These are phyloP conservation scores for Hiodon tergisus DNA, from an alignment of 2,113 vertebrate species.

Conservation along the genomic window DNA sequence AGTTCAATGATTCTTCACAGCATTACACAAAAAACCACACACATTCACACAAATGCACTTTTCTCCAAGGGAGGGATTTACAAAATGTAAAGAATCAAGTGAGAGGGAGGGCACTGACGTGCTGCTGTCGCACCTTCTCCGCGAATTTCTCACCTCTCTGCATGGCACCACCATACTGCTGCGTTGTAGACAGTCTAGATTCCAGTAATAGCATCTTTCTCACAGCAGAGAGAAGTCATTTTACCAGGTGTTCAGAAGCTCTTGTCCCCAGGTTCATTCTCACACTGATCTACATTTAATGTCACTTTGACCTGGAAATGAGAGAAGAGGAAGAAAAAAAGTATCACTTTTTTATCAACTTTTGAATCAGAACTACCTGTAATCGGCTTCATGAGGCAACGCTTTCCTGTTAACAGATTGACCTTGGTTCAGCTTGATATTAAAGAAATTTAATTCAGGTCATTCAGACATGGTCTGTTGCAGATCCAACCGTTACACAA, in stretches of 20 bases:
- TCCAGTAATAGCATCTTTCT: conserved; percentile 23
- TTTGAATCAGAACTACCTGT: too few relatives aligned
- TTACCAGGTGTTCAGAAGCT: neutral
- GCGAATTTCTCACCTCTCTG: conserved; percentile 50
- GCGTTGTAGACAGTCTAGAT: conserved; percentile 27
- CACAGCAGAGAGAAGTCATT: neutral
- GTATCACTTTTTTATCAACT: too few relatives aligned
- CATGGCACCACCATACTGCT: conserved; percentile 20
- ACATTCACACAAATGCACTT: too few relatives aligned
- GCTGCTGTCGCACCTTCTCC: conserved; percentile 39
- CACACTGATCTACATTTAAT: neutral
- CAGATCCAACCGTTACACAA: too few relatives aligned
- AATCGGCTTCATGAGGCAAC: too few relatives aligned
- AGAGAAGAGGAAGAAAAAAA: too few relatives aligned
- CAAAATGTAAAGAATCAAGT: neutral
- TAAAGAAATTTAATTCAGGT: too few relatives aligned
- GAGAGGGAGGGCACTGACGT: conserved; percentile 2
- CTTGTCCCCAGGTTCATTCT: neutral
- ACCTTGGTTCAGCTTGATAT: too few relatives aligned
- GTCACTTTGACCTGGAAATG: neutral
- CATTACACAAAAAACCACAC: neutral
- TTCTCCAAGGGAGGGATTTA: neutral
- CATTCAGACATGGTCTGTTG: too few relatives aligned
- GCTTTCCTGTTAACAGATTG: too few relatives aligned
- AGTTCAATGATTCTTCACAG: too few relatives aligned